Percentiles rank a stretch among this genome's conserved stretches.
Conservation (phyloP, 2,113 vertebrate genomes). For the Xiphophorus maculatus region DNA sequence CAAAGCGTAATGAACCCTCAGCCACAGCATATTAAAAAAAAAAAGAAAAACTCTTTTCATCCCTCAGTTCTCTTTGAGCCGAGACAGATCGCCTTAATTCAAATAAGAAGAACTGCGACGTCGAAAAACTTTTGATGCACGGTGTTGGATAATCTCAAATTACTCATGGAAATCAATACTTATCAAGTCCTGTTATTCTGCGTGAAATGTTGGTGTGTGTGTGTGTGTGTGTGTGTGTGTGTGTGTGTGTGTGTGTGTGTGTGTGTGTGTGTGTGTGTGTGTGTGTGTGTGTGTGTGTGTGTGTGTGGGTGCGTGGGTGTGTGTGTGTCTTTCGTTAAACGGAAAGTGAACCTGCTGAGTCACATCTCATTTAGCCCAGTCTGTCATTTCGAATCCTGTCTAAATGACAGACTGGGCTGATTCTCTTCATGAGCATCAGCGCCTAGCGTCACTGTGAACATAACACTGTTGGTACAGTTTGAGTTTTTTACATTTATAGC, state of each 20-base stretch:
- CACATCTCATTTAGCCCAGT: constrained; percentile 27
- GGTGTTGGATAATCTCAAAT: constrained; percentile 55
- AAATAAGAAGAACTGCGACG: constrained; percentile 48
- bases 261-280: neutral
- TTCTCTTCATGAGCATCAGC: constrained; percentile 41
- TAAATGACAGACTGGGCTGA: constrained; percentile 46
- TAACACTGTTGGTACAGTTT: neutral
- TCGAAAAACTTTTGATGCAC: constrained; percentile 58
- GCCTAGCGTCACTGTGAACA: constrained; percentile 34
- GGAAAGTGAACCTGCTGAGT: constrained; percentile 46
- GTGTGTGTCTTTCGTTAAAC: constrained; percentile 52
- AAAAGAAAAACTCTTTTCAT: constrained; percentile 5
- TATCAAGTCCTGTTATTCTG: constrained; percentile 62
- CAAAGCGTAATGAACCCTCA: constrained; percentile 32
- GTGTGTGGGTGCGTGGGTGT: neutral
- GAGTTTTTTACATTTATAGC: constrained; percentile 39
- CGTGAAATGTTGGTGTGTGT: constrained; percentile 17
- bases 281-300: neutral
- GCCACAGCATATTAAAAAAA: neutral
- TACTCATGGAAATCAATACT: constrained; percentile 69
- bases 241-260: neutral
- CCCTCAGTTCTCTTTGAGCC: constrained; percentile 12
- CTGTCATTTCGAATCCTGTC: constrained; percentile 22
- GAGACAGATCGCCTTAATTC: constrained; percentile 61
- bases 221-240: too few species aligned